Evolutionary conservation across 2,888 invertebrate genomes (phyloP), one percentile per base, ranked within the genome.

Genomic region (Autographa pulchrina): DNA sequence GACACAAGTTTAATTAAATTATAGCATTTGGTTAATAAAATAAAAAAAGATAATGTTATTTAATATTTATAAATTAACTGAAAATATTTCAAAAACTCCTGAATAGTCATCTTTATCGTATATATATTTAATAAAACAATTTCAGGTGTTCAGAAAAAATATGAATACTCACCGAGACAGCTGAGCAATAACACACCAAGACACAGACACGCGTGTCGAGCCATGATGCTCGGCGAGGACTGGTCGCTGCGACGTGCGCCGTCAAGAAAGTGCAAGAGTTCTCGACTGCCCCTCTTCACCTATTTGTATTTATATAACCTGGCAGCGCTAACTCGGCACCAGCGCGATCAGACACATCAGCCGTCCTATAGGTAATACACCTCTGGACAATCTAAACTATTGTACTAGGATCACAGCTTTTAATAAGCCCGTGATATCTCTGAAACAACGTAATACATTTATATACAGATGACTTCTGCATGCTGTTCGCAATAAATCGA

Each of bases 301-400:
- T 94, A 94, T 94, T 95, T 94, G 94, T 94, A 94, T 95, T 95
- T 96, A 96, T 96, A 95, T 95, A 95, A 95, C 91, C 92, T 88
- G 91, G 86, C 91, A 89, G 89, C 88, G 88, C 85, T 86, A 87
- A 85, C 86, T 88, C 85, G 82, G 85, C 89, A 87, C 89, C 89
- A 86, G 81, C 89, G 87, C 86, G 85, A 86, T 87, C 85, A 85
- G 80, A 88, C 84, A 87, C 90, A 86, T 88, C 88, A 87, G 86
- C 88, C 90, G 93, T 92, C 91, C 90, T 92, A 86, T 90, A 87
- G 88, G 87, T 87, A 89, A 91, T 89, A 83, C 89, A 86, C 85
- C 91, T 88, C 82, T 82, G 68, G 83, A 77, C 85, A 85, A 83
- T 93, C 85, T 94, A 93, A 91, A 79, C 84, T 85, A 82, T 85